Base-by-base conservation (phyloP, 2,888 invertebrate species). In the Bembecia ichneumoniformis region DNA sequence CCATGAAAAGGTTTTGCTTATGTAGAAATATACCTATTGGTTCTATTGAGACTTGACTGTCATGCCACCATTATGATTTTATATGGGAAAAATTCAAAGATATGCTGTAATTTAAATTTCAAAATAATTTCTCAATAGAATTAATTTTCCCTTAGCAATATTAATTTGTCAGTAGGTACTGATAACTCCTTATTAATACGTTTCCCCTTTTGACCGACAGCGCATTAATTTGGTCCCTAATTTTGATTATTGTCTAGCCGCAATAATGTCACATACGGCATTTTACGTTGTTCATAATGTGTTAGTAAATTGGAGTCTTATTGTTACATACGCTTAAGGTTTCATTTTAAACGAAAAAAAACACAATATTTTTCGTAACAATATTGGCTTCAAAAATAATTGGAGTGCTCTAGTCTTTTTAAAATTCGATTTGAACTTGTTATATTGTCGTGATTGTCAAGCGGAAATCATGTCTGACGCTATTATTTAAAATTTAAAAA, bases 341-440 rank as follows among this genome's bases (percentile, higher is more conserved):
- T n/a, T 13, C 14, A 13, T 11, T 10, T 14, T 13, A 10, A 13
- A 4, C n/a, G 40, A 40, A 7, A 40, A n/a, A 40, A 13, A 40
- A 13, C 14, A 40, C 13, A 10, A 40, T 5, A 35, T 13, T 28
- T 10, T 40, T 13, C 13, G 28, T 28, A 47, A 48, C 35, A 51
- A 40, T 35, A 44, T 44, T 14, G n/a, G 20, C 13, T 45, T 47
- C 28, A 16, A 54, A 62, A 66, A 63, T 63, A 74, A 83, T 83
- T 79, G 81, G 82, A 82, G 80, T 78, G 77, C 71, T 84, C 83
- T 83, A 83, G 83, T 81, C 82, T 74, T 80, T 69, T 75, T 71
- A 69, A 62, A 62, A 66, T 65, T 67, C 63, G 58, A 63, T 62
- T 55, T 50, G 52, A 54, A 53, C 56, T 58, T 61, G 57, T 55